phyloP scores from a whole-genome alignment of 2,113 vertebrate species.

The Eurypyga helias region DNA sequence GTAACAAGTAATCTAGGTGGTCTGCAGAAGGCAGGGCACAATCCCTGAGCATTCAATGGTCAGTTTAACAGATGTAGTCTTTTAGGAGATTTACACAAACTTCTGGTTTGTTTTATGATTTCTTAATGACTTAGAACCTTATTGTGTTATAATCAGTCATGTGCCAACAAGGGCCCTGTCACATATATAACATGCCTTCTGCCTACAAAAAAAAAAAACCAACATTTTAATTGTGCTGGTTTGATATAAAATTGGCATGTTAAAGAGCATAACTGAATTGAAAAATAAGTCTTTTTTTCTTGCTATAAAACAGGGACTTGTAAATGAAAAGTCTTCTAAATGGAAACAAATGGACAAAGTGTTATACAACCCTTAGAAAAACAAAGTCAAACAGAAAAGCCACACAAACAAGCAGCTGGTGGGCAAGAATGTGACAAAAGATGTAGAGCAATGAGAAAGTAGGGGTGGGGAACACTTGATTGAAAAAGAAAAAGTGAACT shows the following conservation, averaged over 20 bases:
- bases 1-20: background rate
- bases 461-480: background rate
- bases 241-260: background rate
- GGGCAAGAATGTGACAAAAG: background rate
- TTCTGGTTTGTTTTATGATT: background rate
- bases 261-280: background rate
- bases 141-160: background rate
- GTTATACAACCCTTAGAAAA: background rate
- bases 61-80: background rate
- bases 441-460: background rate
- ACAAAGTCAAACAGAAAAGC: background rate
- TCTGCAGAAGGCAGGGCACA: background rate
- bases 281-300: background rate
- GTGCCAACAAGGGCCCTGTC: background rate
- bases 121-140: background rate
- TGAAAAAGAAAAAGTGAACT: background rate
- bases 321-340: background rate
- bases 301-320: background rate
- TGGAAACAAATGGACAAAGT: background rate
- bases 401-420: background rate
- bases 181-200: background rate
- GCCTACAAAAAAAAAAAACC: background rate
- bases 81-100: background rate
- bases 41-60: background rate
- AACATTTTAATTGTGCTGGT: background rate